Base-by-base conservation (phyloP, 2,797 vertebrate genomes). In the Lacerta agilis region DNA sequence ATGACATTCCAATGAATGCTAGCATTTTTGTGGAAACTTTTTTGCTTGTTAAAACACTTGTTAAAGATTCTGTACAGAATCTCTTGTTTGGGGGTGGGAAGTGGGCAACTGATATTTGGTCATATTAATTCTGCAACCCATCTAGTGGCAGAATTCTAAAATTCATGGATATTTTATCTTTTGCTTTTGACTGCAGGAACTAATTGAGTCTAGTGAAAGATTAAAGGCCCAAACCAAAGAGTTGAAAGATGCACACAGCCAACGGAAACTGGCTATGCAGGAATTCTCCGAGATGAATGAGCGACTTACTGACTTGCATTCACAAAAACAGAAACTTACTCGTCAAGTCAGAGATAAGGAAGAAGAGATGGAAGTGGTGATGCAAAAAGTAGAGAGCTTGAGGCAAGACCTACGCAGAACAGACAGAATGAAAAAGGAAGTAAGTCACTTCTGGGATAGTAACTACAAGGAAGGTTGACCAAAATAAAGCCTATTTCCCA, bases 261-360 rank as follows among this genome's bases (percentile, higher is more conserved):
- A 99, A 96, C 98, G 98, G 94, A 99, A 99, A 96, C 95, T 99
- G 97, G 98, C 98, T 94, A 98, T 99, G 98, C 98, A 99, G 94
- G 99, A 99, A 94, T 99, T 99, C 96, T 98, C 98, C 75, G 98
- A 99, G 96, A 98, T 99, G 94, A 99, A 98, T 83, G 98, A 98
- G 95, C 98, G 97, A 79, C 97, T 99, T 91, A 98, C 98, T 61
- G 99, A 99, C 80, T 97, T 99, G 96, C 97, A 98, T 97, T 98
- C 98, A 82, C 97, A 97, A 90, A 99, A 99, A 96, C 98, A 99
- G 97, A 98, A 98, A 90, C 97, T 99, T 93, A 95, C 96, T 92
- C 98, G 99, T 88, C 98, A 99, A 96, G 96, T 99, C 94, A 98
- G 98, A 33, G 98, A 99, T 97, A 99, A 99, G 94, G 99, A 99